Base-by-base conservation (phyloP, 1,140 invertebrate genomes). In the Formica exsecta region DNA sequence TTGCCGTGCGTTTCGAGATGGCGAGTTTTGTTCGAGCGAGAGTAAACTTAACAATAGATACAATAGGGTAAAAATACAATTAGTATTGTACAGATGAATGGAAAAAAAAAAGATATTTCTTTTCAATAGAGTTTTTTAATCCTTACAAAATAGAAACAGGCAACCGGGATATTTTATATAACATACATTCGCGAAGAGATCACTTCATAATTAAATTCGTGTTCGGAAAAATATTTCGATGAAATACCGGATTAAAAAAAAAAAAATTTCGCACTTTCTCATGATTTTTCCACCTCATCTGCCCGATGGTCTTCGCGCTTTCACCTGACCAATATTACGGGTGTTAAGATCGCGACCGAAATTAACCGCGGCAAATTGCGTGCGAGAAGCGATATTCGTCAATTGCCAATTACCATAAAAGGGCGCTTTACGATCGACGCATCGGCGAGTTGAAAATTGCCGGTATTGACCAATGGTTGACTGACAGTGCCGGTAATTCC, bases 401-500 rank as follows among this genome's bases (percentile, higher is more conserved):
- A 48, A 77, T 77, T 64, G 25, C 25, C 75, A 77, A 64, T 77
- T 61, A 48, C 41, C 75, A 77, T 64, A 77, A 64, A 51, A 77
- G 25, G 19, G 9, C 3, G 3, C 9, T 48, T 77, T 77, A 77
- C 41, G 57, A 64, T 13, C 70, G 19, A 9, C 19, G 4, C 3
- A 16, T 7, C 29, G 11, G 25, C 19, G 19, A 13, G 41, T 77
- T 44, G 22, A 64, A 48, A 32, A 73, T 75, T 61, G 3, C 36
- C 36, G 32, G 16, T 41, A 61, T 74, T 59, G 32, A 19, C 25
- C 73, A 41, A 61, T 7, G 3, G 1, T 74, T 74, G 57, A 48
- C 41, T 32, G 61, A 51, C 29, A 65, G 16, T 51, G 9, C 11
- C 29, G 61, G 3, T 65, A 51, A 65, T 79, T 65, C 16, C 19